These are phyloP conservation scores for Anthoptus insignis DNA, from an alignment of 2,888 invertebrate species.

Conservation along the genomic window DNA sequence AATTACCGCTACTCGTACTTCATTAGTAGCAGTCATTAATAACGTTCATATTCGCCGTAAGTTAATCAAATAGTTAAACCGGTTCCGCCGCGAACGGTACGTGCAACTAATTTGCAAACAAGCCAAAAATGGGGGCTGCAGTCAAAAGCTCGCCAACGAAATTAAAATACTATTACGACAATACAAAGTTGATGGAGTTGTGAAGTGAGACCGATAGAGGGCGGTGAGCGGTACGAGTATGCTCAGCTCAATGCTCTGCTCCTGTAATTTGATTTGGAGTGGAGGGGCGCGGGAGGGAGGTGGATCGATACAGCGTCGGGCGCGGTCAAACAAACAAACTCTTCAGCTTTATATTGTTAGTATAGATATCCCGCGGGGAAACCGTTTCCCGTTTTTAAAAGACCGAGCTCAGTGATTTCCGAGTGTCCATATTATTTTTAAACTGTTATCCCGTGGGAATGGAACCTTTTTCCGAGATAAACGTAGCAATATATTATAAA, in stretches of 20 bases:
- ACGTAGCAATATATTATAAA: too few species aligned
- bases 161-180: slow-evolving; percentile 85
- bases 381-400: too few species aligned
- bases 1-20: slow-evolving; percentile 8
- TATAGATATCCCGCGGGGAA: too few species aligned
- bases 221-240: slow-evolving; percentile 40
- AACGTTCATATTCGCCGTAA: slow-evolving; percentile 23
- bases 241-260: slow-evolving; percentile 60
- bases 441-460: too few species aligned
- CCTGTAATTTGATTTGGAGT: slow-evolving; percentile 86
- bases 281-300: slow-evolving; percentile 65
- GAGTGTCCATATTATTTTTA: too few species aligned
- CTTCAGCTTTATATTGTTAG: too few species aligned
- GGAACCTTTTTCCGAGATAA: too few species aligned
- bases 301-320: slow-evolving; percentile 65
- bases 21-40: slow-evolving; percentile 22
- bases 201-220: slow-evolving; percentile 52
- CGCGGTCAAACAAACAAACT: too few species aligned
- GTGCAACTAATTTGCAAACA: slow-evolving; percentile 77
- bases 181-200: slow-evolving; percentile 82
- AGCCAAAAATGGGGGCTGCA: slow-evolving; percentile 68
- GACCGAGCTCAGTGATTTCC: too few species aligned
- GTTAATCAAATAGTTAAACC: slow-evolving; percentile 28
- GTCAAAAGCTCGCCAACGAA: slow-evolving; percentile 81
- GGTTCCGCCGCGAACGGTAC: slow-evolving; percentile 56